Evolutionary conservation across 92 coral and sea anemone genomes (phyloP).

Genomic region (Bergia puertoricense): DNA sequence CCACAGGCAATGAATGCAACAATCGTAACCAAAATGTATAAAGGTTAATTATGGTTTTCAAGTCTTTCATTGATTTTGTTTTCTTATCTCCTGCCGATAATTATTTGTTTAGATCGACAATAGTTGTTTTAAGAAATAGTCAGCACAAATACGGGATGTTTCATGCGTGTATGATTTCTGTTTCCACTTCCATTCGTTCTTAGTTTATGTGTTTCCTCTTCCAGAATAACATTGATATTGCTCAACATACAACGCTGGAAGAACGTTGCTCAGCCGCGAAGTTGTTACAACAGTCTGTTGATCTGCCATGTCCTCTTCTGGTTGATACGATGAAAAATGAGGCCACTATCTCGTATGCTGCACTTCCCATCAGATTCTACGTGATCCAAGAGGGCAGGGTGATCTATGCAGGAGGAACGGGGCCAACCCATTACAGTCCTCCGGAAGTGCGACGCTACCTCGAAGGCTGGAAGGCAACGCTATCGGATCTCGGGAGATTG

Average conservation of each 20-base stretch:
- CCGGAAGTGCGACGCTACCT: constrained; percentile 66
- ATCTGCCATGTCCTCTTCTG: constrained; percentile 36
- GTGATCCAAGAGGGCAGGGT: constrained; percentile 53
- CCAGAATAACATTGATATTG: constrained; percentile 66
- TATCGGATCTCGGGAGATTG: background rate
- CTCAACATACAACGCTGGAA: constrained; percentile 59
- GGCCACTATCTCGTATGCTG: constrained; percentile 62
- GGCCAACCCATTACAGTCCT: constrained; percentile 67
- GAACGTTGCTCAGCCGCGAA: constrained; percentile 72
- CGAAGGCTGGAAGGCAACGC: constrained; percentile 31
- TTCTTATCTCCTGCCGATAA: background rate
- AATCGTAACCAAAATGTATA: no score
- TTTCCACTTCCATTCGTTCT: background rate
- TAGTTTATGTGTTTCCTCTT: background rate
- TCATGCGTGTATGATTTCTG: background rate
- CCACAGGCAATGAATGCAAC: background rate
- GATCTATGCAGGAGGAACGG: constrained; percentile 68
- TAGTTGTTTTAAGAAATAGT: background rate
- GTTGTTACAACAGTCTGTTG: constrained; percentile 37
- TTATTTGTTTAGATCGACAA: constrained; percentile 24
- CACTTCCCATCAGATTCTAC: constrained; percentile 67
- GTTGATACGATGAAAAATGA: constrained; percentile 41
- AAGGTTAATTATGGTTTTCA: no score
- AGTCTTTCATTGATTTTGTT: background rate
- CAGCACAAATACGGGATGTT: background rate